A percentile compares a stretch with the other conserved stretches of the same genome.
Conservation (phyloP, 2,888 invertebrate genomes). For the Protodeltote pygarga region DNA sequence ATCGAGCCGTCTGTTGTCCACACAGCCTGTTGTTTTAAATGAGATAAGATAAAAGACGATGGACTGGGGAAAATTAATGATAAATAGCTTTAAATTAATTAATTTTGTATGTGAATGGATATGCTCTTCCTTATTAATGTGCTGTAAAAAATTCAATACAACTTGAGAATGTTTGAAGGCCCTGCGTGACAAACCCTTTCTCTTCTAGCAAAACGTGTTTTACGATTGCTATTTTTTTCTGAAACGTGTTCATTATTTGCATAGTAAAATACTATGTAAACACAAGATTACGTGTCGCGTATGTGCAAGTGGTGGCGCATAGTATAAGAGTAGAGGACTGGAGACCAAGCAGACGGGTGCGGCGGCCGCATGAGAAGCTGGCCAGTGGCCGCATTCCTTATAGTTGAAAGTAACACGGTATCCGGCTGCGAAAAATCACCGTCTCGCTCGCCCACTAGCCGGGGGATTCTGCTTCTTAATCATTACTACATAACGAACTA, state of each 20-base stretch:
- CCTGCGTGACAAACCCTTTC: conserved; percentile 2
- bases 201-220: conserved; percentile 3
- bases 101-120: too few species aligned
- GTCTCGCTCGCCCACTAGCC: conserved; percentile 55
- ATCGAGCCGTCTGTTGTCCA: conserved; percentile 40
- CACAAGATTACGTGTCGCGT: conserved; percentile 10
- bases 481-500: conserved; percentile 41
- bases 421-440: conserved; percentile 84
- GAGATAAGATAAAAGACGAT: conserved; percentile 42
- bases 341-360: conserved; percentile 62
- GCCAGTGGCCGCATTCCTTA: conserved; percentile 83
- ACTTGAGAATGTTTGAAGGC: too few species aligned
- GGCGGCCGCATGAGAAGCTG: conserved; percentile 71
- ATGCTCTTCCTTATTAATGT: too few species aligned
- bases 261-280: conserved; percentile 16
- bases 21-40: conserved; percentile 33
- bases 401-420: conserved; percentile 84
- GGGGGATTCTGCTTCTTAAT: conserved; percentile 58
- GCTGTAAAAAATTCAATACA: too few species aligned
- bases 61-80: conserved; percentile 17
- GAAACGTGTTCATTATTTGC: conserved; percentile 11
- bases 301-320: conserved; percentile 9
- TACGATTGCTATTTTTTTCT: not conserved
- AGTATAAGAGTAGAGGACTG: conserved; percentile 23
- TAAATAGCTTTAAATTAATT: conserved; percentile 6